phyloP scores from a whole-genome alignment of 2,888 invertebrate genomes.

The Rhabditoides inermis region DNA sequence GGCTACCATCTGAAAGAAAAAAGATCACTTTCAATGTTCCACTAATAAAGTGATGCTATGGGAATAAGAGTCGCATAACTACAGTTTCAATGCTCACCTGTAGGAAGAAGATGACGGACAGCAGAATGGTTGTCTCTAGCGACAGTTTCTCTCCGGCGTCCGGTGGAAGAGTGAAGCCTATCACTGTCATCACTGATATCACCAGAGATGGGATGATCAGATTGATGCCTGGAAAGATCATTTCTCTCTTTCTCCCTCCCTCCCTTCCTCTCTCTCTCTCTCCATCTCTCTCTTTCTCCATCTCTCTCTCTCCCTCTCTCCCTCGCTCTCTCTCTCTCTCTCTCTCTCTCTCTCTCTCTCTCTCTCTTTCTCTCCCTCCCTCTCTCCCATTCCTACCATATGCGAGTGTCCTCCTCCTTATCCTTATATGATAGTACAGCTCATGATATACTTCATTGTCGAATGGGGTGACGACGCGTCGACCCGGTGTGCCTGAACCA shows the following conservation, averaged over 20 bases:
- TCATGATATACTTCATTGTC: constrained; percentile 30
- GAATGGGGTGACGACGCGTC: constrained; percentile 26
- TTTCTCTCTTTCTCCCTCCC: too few species aligned
- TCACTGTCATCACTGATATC: constrained; percentile 34
- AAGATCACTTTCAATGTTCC: too few species aligned
- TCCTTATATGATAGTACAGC: constrained; percentile 31
- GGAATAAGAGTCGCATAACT: too few species aligned
- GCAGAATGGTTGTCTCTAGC: constrained; percentile 33
- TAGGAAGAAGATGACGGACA: constrained; percentile 37
- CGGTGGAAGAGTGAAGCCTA: constrained; percentile 35
- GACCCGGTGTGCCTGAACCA: constrained; percentile 29
- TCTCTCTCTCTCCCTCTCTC: too few species aligned
- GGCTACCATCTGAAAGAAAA: constrained; percentile 36
- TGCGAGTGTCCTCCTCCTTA: constrained; percentile 28
- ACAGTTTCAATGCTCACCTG: too few species aligned
- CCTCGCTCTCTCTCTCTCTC: too few species aligned
- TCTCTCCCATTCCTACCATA: constrained; percentile 20
- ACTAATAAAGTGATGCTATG: too few species aligned
- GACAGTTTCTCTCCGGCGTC: constrained; percentile 35
- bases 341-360: too few species aligned
- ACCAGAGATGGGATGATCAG: constrained; percentile 33
- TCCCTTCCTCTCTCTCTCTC: too few species aligned
- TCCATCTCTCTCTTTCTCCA: too few species aligned
- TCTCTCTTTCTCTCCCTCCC: too few species aligned
- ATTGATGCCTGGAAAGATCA: constrained; percentile 21